phyloP scores from a whole-genome alignment of 2,113 vertebrate genomes.

The Galbula dea region DNA sequence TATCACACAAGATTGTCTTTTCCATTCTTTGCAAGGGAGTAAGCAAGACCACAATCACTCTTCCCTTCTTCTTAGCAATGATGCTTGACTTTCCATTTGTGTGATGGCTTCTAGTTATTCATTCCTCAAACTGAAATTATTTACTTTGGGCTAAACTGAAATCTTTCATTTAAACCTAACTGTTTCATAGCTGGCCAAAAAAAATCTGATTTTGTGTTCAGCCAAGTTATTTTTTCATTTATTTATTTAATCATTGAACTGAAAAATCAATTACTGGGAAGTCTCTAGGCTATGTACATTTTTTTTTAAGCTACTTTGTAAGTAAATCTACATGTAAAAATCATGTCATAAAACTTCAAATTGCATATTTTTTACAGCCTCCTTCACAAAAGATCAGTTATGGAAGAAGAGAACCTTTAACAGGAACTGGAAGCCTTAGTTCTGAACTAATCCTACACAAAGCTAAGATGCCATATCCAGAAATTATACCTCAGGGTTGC shows the following conservation, averaged over 20 bases:
- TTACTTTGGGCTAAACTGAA: neutral
- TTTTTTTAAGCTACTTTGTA: neutral
- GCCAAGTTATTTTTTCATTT: constrained; percentile 38
- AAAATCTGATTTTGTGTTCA: neutral
- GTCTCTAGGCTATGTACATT: neutral
- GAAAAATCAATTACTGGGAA: constrained; percentile 60
- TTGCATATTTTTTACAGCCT: neutral
- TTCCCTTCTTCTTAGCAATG: neutral
- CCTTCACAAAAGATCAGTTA: neutral
- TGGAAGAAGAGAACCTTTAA: neutral
- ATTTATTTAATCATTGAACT: constrained; percentile 53
- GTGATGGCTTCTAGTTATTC: neutral
- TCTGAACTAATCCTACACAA: neutral
- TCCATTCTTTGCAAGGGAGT: neutral
- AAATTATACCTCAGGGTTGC: neutral
- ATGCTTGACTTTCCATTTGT: neutral
- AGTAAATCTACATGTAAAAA: constrained; percentile 5
- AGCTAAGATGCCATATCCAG: neutral
- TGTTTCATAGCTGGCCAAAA: neutral
- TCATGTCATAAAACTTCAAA: neutral
- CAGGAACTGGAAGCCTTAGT: neutral
- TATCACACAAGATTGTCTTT: neutral
- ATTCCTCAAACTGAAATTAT: neutral
- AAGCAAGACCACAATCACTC: neutral
- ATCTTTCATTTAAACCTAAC: constrained; percentile 13